Evolutionary conservation across 2,797 vertebrate species (phyloP).

Genomic region (Clarias platycephalus): DNA sequence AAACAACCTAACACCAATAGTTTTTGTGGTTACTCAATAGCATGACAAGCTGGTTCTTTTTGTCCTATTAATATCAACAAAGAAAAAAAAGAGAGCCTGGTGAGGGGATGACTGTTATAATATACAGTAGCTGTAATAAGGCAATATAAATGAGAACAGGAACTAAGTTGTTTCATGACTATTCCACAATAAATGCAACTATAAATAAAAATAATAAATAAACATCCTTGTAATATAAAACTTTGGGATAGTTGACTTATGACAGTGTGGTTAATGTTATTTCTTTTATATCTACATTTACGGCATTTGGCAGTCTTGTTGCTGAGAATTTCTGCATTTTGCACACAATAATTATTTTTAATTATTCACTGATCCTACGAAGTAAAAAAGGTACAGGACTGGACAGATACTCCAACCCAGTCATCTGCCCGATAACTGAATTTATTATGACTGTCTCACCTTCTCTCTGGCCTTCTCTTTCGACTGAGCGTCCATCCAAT

Average conservation of each 20-base stretch:
- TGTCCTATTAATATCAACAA: background rate
- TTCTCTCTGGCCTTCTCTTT: constrained; percentile 91
- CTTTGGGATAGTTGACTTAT: background rate
- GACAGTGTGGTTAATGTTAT: no score
- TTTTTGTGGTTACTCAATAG: background rate
- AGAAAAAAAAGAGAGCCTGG: background rate
- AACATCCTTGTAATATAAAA: background rate
- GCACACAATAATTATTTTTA: background rate
- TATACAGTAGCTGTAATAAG: background rate
- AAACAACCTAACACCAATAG: no score
- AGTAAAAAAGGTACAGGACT: background rate
- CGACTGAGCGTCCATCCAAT: constrained; percentile 92
- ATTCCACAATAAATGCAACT: background rate
- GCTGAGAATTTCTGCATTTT: background rate
- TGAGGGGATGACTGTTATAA: background rate
- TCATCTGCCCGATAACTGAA: background rate
- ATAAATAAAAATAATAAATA: background rate
- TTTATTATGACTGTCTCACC: constrained; percentile 63
- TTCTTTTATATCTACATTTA: background rate
- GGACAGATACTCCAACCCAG: background rate
- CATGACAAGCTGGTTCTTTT: background rate
- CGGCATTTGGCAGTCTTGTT: background rate
- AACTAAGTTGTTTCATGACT: background rate
- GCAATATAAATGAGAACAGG: background rate
- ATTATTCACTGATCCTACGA: background rate